Conservation (phyloP, 92 coral and sea anemone species). For the Ricordea florida region DNA sequence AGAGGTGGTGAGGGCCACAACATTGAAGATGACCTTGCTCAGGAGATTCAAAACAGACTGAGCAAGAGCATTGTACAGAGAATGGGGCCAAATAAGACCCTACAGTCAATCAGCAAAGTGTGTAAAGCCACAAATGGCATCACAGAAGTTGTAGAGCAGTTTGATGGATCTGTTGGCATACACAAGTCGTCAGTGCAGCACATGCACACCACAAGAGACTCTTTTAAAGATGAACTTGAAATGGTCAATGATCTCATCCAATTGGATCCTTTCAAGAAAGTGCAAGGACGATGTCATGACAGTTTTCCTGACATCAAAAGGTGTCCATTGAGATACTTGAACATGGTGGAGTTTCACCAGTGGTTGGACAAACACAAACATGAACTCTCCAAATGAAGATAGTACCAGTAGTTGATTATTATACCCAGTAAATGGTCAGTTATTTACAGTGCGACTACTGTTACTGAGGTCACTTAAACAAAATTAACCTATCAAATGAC, state of each 20-base stretch:
- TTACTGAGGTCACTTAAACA: no score
- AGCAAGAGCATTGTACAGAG: conserved; percentile 50
- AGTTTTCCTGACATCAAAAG: conserved; percentile 74
- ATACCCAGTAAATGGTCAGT: no score
- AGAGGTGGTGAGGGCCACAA: conserved; percentile 69
- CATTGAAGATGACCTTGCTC: conserved; percentile 58
- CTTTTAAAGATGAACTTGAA: conserved; percentile 68
- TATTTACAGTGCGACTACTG: no score
- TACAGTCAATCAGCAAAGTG: conserved; percentile 53
- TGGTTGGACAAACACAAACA: no score
- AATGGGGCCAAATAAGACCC: conserved; percentile 64
- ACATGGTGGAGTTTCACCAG: conserved; percentile 65
- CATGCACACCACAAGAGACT: conserved; percentile 51
- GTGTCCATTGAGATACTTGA: conserved; percentile 60
- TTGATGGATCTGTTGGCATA: conserved; percentile 53
- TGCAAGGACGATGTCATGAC: conserved; percentile 59
- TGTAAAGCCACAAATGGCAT: conserved; percentile 65
- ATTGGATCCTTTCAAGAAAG: conserved; percentile 41
- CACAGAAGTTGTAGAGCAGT: conserved; percentile 11
- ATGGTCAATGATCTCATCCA: conserved; percentile 67
- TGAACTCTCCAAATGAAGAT: no score
- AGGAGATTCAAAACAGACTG: conserved; percentile 38
- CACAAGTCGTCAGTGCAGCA: conserved; percentile 74
- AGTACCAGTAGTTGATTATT: no score
- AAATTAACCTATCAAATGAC: no score